Base-by-base conservation (phyloP, 2,797 vertebrate species). In the Siniperca undulata region DNA sequence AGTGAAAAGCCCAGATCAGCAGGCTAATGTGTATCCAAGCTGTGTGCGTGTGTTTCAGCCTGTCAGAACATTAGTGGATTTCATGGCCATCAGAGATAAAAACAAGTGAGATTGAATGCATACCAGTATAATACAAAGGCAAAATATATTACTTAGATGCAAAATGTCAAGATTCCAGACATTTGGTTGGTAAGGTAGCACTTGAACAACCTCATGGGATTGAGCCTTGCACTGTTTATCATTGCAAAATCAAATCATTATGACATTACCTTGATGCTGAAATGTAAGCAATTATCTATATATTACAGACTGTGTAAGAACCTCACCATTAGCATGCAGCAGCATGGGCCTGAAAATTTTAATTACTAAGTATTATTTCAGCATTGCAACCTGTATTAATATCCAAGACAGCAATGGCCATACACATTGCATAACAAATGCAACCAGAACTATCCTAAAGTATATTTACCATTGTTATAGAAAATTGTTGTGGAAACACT, bases 231-330 rank as follows among this genome's bases (percentile, higher is more conserved):
- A 6, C 12, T 62, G 68, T 76, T 85, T 66, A 66, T 72, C 50
- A 66, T 50, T 7, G 56, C 66, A 67, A 40, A 72, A 76, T 77
- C 44, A 76, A 77, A 78, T 82, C 30, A 78, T 78, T 69, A 69
- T 10, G 16, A 84, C 66, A 55, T 82, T 48, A 84, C 59, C 68
- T 56, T 76, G 36, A 83, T 76, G 74, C 58, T 5, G 14, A 69
- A 83, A 81, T 81, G 60, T 34, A 71, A 42, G 61, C 70, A 80
- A 78, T 82, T 90, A 79, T 70, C 65, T 83, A 81, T 22, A 68
- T 71, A 80, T 87, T 66, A 74, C 70, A 11, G 3, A 56, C 55
- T 84, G n/a, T 68, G 71, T 81, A 81, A 27, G 84, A 78, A 83
- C 58, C 50, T 68, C 30, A 5, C 38, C 46, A 78, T 86, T 64